Evolutionary conservation across 2,113 vertebrate species (phyloP), one percentile per base, ranked within the genome.

Genomic region (Synchiropus splendidus): DNA sequence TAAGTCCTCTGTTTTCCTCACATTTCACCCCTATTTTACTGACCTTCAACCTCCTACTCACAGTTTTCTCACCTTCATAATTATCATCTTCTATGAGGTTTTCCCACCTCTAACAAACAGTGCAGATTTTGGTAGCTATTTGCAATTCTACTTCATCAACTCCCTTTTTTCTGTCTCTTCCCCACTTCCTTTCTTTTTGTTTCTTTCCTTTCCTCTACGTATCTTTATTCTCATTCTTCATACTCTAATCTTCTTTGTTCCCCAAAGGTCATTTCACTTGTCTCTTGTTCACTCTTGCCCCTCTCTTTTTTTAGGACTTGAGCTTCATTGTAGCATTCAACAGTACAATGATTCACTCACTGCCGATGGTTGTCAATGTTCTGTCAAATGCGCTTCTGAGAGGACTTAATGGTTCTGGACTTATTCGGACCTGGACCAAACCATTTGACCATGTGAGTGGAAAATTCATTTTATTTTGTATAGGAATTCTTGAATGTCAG

Each of bases 321-420:
- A 50, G 76, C 27, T 98, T 91, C 62, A 72, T 45, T 2, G 33
- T 88, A 27, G 36, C 88, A 1, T 94, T 94, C 72, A 98, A 98
- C 73, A 91, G 89, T 42, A 92, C 92, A 52, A 91, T 90, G 16
- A 88, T 98, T 36, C 92, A 96, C 63, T 91, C 91, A n/a, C 41
- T 98, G 46, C 94, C 94, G 0, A 89, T 98, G 58, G 45, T 86
- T 17, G 86, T 95, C 58, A 98, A 94, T 12, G 46, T 94, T 0
- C 87, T 97, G 36, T 98, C 93, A 77, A 98, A 98, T 15, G 85
- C 90, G 4, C 78, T 96, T 2, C 87, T 98, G 2, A 78, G 63
- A 58, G 80, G 67, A 2, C 58, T 89, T 11, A 93, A 95, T 0
- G 81, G 89, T 3, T 88, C 87, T 0, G 88, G 90, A 30, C 86